Conservation (phyloP, 2,797 vertebrate genomes). For the Coreius guichenoti region DNA sequence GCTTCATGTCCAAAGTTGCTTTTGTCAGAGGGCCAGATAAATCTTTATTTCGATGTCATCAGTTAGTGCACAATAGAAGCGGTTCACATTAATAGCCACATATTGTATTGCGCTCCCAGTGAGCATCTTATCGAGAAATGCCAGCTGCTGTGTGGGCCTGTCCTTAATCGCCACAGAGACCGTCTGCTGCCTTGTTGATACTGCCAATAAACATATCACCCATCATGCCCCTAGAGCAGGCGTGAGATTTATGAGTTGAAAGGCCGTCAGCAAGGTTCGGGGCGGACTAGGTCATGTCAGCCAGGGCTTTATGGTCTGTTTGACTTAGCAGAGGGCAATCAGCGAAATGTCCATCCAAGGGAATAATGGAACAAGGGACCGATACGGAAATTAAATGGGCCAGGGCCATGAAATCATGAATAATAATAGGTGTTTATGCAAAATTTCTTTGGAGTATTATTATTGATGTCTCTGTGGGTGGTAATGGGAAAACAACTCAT, state of each 20-base stretch:
- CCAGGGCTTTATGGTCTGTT: slow-evolving; percentile 69
- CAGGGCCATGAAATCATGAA: slow-evolving; percentile 59
- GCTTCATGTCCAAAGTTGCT: slow-evolving; percentile 56
- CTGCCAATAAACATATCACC: slow-evolving; percentile 78
- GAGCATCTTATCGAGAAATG: slow-evolving; percentile 71
- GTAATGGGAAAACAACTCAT: slow-evolving; percentile 12
- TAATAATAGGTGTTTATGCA: slow-evolving; percentile 59
- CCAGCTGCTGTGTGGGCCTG: slow-evolving; percentile 67
- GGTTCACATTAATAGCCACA: slow-evolving; percentile 37
- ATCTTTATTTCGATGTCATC: slow-evolving; percentile 62
- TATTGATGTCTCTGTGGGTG: slow-evolving; percentile 40
- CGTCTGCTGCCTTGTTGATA: slow-evolving; percentile 76
- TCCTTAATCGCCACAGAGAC: slow-evolving; percentile 69
- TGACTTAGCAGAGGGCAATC: slow-evolving; percentile 71
- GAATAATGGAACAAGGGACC: slow-evolving; percentile 60
- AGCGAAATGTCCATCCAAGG: slow-evolving; percentile 63
- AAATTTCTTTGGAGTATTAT: slow-evolving; percentile 47
- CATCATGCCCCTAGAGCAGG: slow-evolving; percentile 67
- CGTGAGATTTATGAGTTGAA: slow-evolving; percentile 72
- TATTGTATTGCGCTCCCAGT: slow-evolving; percentile 53
- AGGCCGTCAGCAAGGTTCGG: slow-evolving; percentile 61
- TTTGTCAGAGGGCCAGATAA: slow-evolving; percentile 58
- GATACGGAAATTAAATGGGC: slow-evolving; percentile 62
- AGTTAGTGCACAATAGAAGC: slow-evolving; percentile 35
- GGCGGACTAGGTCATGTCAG: slow-evolving; percentile 67